Evolutionary conservation across 2,113 vertebrate species (phyloP), one percentile per base, ranked within the genome.

Genomic region (Alosa alosa): DNA sequence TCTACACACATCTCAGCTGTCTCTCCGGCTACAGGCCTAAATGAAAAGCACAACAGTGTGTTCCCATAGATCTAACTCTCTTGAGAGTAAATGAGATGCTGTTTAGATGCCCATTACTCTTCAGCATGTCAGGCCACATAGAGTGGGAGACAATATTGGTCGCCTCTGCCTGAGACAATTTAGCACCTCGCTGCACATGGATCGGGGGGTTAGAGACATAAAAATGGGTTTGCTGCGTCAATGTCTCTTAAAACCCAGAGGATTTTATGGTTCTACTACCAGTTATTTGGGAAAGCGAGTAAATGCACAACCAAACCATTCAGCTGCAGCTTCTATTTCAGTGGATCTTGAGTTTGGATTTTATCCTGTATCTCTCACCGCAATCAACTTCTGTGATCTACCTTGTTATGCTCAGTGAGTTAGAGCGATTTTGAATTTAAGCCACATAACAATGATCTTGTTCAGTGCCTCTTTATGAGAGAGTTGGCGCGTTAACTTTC

Each of bases 41-140:
- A 57, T 57, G 17, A 22, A 57, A 20, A 57, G 55, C 55, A 20
- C 55, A 20, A 22, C 5, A 22, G 17, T 55, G 13, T 55, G 15
- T 57, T 22, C 18, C 50, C 17, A 57, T 22, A 57, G 55, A 57
- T 57, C 55, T 20, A 57, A 57, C 55, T 22, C 52, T 20, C 55
- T 22, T 22, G 89, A 89, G 87, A 90, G 84, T 50, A 89, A 90
- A 90, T 86, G 22, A 91, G 81, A 89, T 89, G 86, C 90, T 85
- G 72, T 52, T 85, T 84, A 83, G 83, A 57, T n/a, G 5, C 81
- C 55, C 49, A 87, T 90, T 85, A 91, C 83, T 92, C 85, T 87
- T 41, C 81, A 31, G 55, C 46, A 8, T 44, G 72, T 18, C 4
- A 0, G 6, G 44, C 83, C 83, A 90, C 85, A 88, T 85, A 87